Evolutionary conservation across 2,113 vertebrate genomes (phyloP), one percentile per base, ranked within the genome.

Genomic region (Hemiscyllium ocellatum): DNA sequence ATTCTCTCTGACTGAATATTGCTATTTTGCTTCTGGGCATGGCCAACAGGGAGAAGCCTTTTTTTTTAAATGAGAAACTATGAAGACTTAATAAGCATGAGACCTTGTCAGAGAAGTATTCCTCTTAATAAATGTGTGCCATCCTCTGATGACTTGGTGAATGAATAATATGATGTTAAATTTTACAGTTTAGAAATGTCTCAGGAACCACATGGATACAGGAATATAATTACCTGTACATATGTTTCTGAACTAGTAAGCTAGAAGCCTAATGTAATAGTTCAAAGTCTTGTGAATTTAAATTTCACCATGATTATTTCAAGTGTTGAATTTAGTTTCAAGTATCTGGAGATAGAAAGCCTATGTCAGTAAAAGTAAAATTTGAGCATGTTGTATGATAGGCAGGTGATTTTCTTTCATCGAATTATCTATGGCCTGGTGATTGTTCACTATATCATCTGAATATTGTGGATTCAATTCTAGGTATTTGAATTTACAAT

Each of bases 1-100:
- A 93, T 37, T 93, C 96, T 91, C 96, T 97, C 97, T 97, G 97
- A 97, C 96, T 97, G 97, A 97, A 96, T 96, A 96, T 96, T 96
- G 96, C 96, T 96, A 97, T 96, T 96, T 96, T 96, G 95, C 96
- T 96, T 13, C 29, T 93, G 76, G 29, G 24, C 0, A 33, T 68
- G 89, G 20, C 61, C 33, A 66, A 37, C 61, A 37, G 33, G 89
- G 89, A 68, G 61, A 93, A 37, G 17, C 8, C 33, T 91, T 37
- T 65, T 90, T 90, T 87, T 2, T 15, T 5, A 61, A n/a, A 91
- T n/a, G 17, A 90, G 56, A 90, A 90, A 33, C 29, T 61, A 90
- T 61, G 17, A 90, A 90, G 29, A 13, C 12, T 17, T 2, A 6
- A 20, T 37, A n/a, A 66, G 89, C 4, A 17, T 68, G 61, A 10